A percentile compares a stretch with the other conserved stretches of the same genome.
Conservation (phyloP, 2,797 vertebrate genomes). For the Anniella stebbinsi region DNA sequence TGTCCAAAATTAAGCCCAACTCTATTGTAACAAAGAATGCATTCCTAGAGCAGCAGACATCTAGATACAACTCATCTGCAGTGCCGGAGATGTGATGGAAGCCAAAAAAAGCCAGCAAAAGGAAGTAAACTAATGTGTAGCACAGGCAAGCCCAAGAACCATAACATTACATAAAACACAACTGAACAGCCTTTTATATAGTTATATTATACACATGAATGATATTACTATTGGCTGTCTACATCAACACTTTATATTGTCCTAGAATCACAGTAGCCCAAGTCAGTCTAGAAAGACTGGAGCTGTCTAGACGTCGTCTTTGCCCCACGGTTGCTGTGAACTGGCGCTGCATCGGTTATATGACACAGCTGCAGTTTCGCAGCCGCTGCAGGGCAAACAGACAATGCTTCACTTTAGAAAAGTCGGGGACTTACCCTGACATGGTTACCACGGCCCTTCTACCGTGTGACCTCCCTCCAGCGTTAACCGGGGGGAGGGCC, state of each 20-base stretch:
- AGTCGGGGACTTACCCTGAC: too few species aligned
- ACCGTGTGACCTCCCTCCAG: too few species aligned
- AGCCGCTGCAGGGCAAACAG: too few species aligned
- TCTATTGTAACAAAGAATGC: background rate
- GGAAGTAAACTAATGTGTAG: background rate
- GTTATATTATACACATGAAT: background rate
- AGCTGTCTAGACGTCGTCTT: too few species aligned
- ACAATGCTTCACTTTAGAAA: too few species aligned
- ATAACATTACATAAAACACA: background rate
- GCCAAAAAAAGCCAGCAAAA: background rate
- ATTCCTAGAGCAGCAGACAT: background rate
- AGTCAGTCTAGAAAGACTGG: too few species aligned
- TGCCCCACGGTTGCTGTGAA: too few species aligned
- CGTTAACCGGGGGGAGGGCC: too few species aligned
- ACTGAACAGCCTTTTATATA: background rate
- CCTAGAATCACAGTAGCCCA: conserved; percentile 9
- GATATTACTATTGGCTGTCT: conserved; percentile 1
- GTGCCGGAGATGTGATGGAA: background rate
- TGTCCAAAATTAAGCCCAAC: background rate
- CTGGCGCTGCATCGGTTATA: too few species aligned
- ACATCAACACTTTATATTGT: background rate
- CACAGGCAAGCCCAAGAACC: background rate
- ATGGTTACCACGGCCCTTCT: too few species aligned
- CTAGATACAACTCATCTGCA: background rate
- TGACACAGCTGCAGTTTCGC: too few species aligned